Base-by-base conservation (phyloP, 2,888 invertebrate genomes). In the Mythimna lalbum region DNA sequence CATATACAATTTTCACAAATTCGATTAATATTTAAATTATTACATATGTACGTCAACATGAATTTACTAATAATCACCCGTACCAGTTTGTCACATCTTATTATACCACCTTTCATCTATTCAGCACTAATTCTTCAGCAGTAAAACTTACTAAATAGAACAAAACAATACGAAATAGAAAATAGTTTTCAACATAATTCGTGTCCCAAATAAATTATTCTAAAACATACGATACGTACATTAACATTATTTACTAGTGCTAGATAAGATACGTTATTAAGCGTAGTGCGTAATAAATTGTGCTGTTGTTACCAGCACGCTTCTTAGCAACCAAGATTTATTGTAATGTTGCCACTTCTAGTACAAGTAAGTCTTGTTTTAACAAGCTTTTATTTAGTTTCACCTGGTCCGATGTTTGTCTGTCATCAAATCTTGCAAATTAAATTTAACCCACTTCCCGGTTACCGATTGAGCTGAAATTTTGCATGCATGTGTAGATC, bases 231-330 rank as follows among this genome's bases (percentile, higher is more conserved):
- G 23, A 23, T 55, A 56, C n/a, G 17, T 31, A 69, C 52, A 69
- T 76, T 69, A 64, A 57, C 52, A 64, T 75, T 76, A 69, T 76
- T 76, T 64, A 76, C 47, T 61, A 57, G 52, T 43, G 21, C 61
- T 76, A 64, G 60, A 76, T 76, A 76, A 76, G 69, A 76, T 47
- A 61, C 33, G 49, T 50, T 76, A 76, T 66, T 63, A 64, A 52
- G 39, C 47, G 63, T 63, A 61, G 63, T 66, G 65, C 19, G 71
- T 66, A 47, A 66, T 77, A 76, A 76, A 76, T 66, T 56, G 43
- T 39, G 10, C 10, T 47, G 50, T 62, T 61, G 57, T 60, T 76
- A 53, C 52, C 60, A 50, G 55, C 39, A 55, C 39, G 43, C 50
- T 61, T 69, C 59, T 69, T 63, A 55, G 47, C 55, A n/a, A 56